Base-by-base conservation (phyloP, 2,888 invertebrate species). In the Synanthedon formicaeformis region DNA sequence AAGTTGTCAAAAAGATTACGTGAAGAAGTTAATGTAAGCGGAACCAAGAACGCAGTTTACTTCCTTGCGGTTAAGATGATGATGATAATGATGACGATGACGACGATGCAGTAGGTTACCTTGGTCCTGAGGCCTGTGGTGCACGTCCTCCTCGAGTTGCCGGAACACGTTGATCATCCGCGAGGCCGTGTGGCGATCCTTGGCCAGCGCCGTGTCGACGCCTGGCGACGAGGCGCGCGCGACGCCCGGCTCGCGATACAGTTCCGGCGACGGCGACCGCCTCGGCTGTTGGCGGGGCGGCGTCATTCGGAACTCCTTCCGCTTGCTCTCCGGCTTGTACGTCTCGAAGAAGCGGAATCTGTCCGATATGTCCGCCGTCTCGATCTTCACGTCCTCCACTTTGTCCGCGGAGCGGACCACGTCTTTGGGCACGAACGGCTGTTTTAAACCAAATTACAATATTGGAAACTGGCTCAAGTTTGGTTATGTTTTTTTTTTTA, bases 321-420 rank as follows among this genome's bases (percentile, higher is more conserved):
- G 89, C 60, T 89, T 83, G 63, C 90, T 90, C 62, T 92, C 92
- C 51, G 94, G 93, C 68, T 90, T 91, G 88, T 94, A 96, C 0
- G 92, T 93, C 89, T 96, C 96, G 85, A 96, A 96, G 89, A 96
- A 96, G 82, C 94, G 93, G 89, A 96, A 97, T 66, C 94, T 90
- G 73, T 94, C 92, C 54, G 94, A 92, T 63, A 96, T 92, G 77
- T 96, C 95, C 0, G 93, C 92, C 0, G 95, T 95, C 79, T 93
- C 91, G 54, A 95, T 92, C 68, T 91, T 90, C 18, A 95, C 90
- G 64, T 96, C 95, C 56, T 94, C 95, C 41, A 91, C 75, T 55
- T 90, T 89, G 70, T 94, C 93, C 11, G 90, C 92, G 12, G 92
- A 91, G 60, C 92, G 92, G 12, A 96, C 91, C 60, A 95, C 90